phyloP scores from a whole-genome alignment of 2,888 invertebrate genomes.

The Parelbella ahira region DNA sequence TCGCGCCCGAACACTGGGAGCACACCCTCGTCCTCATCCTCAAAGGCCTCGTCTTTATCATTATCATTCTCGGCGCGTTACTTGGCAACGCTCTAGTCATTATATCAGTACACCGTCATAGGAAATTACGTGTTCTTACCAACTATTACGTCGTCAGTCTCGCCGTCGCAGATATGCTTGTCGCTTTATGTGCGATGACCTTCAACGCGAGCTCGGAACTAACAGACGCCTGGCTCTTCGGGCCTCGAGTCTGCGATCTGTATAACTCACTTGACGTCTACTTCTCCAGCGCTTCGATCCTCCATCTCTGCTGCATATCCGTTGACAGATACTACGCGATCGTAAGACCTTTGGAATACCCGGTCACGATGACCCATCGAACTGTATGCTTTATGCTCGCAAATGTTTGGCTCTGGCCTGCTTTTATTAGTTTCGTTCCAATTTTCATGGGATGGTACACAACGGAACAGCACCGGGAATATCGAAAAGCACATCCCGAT shows the following conservation, averaged over 20 bases:
- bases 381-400: slow-evolving; percentile 91
- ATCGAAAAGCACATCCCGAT: slow-evolving; percentile 83
- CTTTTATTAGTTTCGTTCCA: slow-evolving; percentile 95
- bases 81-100: slow-evolving; percentile 96
- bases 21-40: slow-evolving; percentile 81
- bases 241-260: slow-evolving; percentile 94
- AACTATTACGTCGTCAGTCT: slow-evolving; percentile 98
- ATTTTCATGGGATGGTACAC: slow-evolving; percentile 91
- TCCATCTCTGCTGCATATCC: slow-evolving; percentile 96
- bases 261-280: slow-evolving; percentile 97
- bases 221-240: slow-evolving; percentile 95
- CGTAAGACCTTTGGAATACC: slow-evolving; percentile 94
- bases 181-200: slow-evolving; percentile 95
- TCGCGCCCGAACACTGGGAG: slow-evolving; percentile 67
- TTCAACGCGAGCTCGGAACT: slow-evolving; percentile 94
- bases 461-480: slow-evolving; percentile 87
- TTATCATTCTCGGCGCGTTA: slow-evolving; percentile 93
- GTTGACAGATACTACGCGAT: slow-evolving; percentile 96
- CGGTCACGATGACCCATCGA: slow-evolving; percentile 92
- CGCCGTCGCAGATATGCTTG: slow-evolving; percentile 95
- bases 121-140: slow-evolving; percentile 92
- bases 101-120: slow-evolving; percentile 89
- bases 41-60: slow-evolving; percentile 89
- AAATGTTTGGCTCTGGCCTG: slow-evolving; percentile 95
- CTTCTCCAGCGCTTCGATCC: slow-evolving; percentile 94